These are phyloP conservation scores for Mola mola DNA, from an alignment of 2,113 vertebrate species.

Conservation along the genomic window DNA sequence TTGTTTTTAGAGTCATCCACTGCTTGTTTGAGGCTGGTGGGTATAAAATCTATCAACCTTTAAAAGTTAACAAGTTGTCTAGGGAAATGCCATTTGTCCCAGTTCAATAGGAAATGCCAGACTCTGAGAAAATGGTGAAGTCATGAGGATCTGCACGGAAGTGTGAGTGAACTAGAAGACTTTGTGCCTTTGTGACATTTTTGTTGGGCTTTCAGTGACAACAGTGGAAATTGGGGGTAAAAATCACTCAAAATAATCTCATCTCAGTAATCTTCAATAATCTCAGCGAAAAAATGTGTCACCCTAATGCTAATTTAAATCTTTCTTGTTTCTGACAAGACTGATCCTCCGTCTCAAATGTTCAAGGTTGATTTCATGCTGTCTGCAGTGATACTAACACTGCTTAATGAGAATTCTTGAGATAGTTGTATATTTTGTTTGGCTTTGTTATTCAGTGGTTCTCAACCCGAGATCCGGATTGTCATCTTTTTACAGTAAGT, in stretches of 20 bases:
- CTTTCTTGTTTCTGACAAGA: constrained; percentile 7
- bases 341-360: constrained; percentile 3
- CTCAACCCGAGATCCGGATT: constrained; percentile 19
- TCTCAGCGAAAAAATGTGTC: neutral
- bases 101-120: constrained; percentile 87
- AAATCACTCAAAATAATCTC: constrained; percentile 29
- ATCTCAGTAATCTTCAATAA: neutral
- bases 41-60: constrained; percentile 84
- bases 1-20: constrained; percentile 79
- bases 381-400: constrained; percentile 11
- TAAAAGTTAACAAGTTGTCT: constrained; percentile 90
- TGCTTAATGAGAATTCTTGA: constrained; percentile 27
- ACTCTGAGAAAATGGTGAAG: constrained; percentile 76
- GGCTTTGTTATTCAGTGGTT: constrained; percentile 28
- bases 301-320: constrained; percentile 40
- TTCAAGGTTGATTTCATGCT: constrained; percentile 11
- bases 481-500: neutral
- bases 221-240: constrained; percentile 12
- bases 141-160: constrained; percentile 58
- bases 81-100: constrained; percentile 86
- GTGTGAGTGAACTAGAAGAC: constrained; percentile 41
- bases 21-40: constrained; percentile 72
- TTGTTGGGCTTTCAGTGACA: constrained; percentile 33
- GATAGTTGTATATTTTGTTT: constrained; percentile 21
- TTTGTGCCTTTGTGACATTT: constrained; percentile 54